A percentile compares a stretch with the other conserved stretches of the same genome.
Evolutionary conservation across 2,113 vertebrate genomes (phyloP).

Genomic region (Anoplopoma fimbria): DNA sequence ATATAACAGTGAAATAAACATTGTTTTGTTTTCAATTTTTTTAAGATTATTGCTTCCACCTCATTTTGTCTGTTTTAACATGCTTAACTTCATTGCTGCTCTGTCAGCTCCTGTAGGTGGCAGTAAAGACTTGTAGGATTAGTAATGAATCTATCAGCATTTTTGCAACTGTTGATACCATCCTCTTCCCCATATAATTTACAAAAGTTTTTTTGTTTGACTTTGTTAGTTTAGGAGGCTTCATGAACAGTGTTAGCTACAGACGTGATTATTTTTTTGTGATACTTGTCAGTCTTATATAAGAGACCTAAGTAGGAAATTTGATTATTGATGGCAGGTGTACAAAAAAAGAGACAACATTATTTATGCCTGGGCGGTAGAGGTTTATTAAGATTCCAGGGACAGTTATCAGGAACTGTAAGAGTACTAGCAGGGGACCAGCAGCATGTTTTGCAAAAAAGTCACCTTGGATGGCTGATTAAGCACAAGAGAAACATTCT

Average conservation of each 20-base stretch:
- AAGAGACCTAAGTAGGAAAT: background rate
- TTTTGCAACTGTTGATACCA: background rate
- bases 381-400: slow-evolving; percentile 80
- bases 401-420: slow-evolving; percentile 67
- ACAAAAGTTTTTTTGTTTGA: background rate
- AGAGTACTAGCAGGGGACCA: slow-evolving; percentile 77
- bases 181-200: background rate
- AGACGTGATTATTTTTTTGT: background rate
- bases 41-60: slow-evolving; percentile 32
- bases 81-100: slow-evolving; percentile 3
- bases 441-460: slow-evolving; percentile 73
- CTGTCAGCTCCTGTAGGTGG: slow-evolving; percentile 48
- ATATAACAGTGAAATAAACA: slow-evolving; percentile 80
- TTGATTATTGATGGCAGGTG: background rate
- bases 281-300: background rate
- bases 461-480: slow-evolving; percentile 73
- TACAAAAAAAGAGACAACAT: background rate
- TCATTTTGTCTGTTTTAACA: slow-evolving; percentile 17
- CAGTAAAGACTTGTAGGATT: slow-evolving; percentile 37
- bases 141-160: background rate
- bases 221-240: background rate
- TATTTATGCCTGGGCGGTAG: slow-evolving; percentile 40
- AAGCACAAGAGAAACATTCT: slow-evolving; percentile 70
- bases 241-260: background rate
- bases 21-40: slow-evolving; percentile 75